These are phyloP conservation scores for Pollenia labialis DNA, from an alignment of 2,888 invertebrate genomes.

Conservation along the genomic window DNA sequence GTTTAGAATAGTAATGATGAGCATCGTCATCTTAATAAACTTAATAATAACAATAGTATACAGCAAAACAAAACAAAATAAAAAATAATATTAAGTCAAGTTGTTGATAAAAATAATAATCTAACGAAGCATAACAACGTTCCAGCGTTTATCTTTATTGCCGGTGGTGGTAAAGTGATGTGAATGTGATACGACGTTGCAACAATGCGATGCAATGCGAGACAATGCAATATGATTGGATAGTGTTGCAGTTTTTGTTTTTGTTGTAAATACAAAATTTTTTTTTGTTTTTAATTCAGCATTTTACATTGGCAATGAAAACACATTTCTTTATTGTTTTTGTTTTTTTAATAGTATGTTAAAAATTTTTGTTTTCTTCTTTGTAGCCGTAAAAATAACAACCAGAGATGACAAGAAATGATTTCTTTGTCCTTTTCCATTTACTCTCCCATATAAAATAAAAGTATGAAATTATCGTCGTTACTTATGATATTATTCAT, in stretches of 20 bases:
- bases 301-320: constrained; percentile 64
- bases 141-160: constrained; percentile 60
- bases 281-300: constrained; percentile 24
- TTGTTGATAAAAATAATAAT: constrained; percentile 59
- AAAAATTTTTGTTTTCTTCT: constrained; percentile 14
- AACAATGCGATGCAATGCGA: constrained; percentile 3
- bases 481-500: too few species aligned
- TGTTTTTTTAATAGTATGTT: neutral
- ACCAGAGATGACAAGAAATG: constrained; percentile 34
- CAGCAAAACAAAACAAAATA: neutral
- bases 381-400: constrained; percentile 6
- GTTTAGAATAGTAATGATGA: constrained; percentile 20
- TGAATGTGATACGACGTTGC: constrained; percentile 24
- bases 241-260: constrained; percentile 37
- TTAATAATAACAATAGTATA: constrained; percentile 51
- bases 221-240: neutral
- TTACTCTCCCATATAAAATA: too few species aligned
- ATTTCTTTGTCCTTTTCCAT: neutral
- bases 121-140: constrained; percentile 66
- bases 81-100: constrained; percentile 28
- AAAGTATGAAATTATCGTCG: too few species aligned
- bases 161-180: constrained; percentile 53
- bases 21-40: constrained; percentile 25
- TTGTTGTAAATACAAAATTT: constrained; percentile 1
- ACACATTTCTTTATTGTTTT: constrained; percentile 40